A percentile compares a stretch with the other conserved stretches of the same genome.
Evolutionary conservation across 2,113 vertebrate species (phyloP).

Genomic region (Syrrhaptes paradoxus): DNA sequence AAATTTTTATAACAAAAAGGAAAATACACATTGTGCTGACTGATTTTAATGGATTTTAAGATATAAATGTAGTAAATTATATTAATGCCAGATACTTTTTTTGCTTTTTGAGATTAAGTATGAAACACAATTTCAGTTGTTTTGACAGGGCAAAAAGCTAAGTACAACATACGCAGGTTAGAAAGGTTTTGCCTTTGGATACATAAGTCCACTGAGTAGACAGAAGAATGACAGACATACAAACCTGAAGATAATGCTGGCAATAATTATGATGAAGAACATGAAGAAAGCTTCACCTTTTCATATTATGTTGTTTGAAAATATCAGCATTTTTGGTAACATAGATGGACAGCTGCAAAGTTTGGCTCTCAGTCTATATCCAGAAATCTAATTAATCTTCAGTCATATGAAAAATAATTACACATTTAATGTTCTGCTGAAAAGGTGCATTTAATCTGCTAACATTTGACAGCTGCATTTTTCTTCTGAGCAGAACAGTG

Average conservation of each 20-base stretch:
- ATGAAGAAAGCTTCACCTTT: constrained; percentile 42
- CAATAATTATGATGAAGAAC: constrained; percentile 40
- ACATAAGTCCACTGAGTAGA: not conserved
- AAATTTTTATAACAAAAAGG: constrained; percentile 40
- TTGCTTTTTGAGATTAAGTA: not conserved
- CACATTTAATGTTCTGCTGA: constrained; percentile 69
- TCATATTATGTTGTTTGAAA: constrained; percentile 26
- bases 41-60: constrained; percentile 18
- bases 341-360: constrained; percentile 62
- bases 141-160: not conserved
- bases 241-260: constrained; percentile 3
- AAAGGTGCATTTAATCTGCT: constrained; percentile 74
- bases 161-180: not conserved
- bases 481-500: constrained; percentile 62
- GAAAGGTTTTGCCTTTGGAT: not conserved
- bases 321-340: constrained; percentile 40
- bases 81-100: not conserved
- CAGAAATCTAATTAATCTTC: constrained; percentile 71
- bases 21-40: not conserved
- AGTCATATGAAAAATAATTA: constrained; percentile 75
- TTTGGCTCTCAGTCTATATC: constrained; percentile 66
- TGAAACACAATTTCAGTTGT: not conserved
- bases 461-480: constrained; percentile 74
- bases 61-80: constrained; percentile 12
- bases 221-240: not conserved